Conservation (phyloP, 2,888 invertebrate species). For the Gandaritis pyraliata region DNA sequence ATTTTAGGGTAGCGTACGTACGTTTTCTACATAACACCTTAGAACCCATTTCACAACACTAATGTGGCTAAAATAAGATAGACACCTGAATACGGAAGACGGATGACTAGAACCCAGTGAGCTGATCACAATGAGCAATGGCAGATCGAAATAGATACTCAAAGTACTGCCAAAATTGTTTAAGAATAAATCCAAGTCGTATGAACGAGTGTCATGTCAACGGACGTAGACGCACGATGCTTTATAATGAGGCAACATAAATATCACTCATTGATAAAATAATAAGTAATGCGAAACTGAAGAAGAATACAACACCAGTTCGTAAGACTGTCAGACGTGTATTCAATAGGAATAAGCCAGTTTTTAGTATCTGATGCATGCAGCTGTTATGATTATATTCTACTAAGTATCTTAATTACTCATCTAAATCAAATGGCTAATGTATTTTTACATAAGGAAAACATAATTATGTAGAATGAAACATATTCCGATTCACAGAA, state of each 20-base stretch:
- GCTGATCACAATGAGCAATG: conserved; percentile 23
- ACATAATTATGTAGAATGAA: too few relatives aligned
- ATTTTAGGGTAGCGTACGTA: not conserved
- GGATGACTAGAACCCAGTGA: conserved; percentile 24
- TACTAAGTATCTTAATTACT: too few relatives aligned
- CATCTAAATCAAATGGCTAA: too few relatives aligned
- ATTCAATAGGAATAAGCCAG: too few relatives aligned
- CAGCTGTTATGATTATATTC: too few relatives aligned
- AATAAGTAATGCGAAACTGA: not conserved
- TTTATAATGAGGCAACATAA: conserved; percentile 14
- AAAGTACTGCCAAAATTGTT: conserved; percentile 33
- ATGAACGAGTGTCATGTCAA: conserved; percentile 17
- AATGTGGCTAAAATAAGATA: conserved; percentile 6
- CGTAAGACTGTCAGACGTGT: too few relatives aligned
- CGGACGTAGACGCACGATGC: conserved; percentile 10
- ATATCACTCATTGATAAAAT: conserved; percentile 14
- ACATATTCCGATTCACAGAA: too few relatives aligned
- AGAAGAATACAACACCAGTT: not conserved
- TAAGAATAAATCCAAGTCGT: conserved; percentile 20
- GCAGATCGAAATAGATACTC: conserved; percentile 35
- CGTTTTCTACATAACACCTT: not conserved
- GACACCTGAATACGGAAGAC: conserved; percentile 28
- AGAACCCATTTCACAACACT: conserved; percentile 18
- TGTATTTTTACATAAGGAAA: too few relatives aligned
- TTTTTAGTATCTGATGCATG: too few relatives aligned